Evolutionary conservation across 2,113 vertebrate genomes (phyloP), one percentile per base, ranked within the genome.

Genomic region (Drymodes brunneopygia): DNA sequence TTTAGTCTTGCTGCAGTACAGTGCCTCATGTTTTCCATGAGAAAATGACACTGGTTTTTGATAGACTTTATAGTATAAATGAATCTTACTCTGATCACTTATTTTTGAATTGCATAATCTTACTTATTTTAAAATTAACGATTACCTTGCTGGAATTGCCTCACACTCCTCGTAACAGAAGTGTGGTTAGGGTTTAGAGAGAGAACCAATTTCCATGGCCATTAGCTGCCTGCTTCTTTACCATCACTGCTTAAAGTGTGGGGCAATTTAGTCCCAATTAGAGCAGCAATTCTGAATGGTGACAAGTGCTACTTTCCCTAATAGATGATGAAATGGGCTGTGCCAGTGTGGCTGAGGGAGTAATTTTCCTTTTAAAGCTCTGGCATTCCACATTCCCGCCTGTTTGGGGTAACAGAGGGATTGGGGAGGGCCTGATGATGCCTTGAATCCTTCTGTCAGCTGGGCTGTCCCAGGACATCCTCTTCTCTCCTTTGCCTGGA

Each of bases 221-320:
- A 10, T 88, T 88, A 86, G 11, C 60, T 56, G 8, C 23, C 40
- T 65, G 6, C 71, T 28, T 65, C 67, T 90, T 85, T 38, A 72
- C 71, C 50, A 21, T 33, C 36, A 6, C 58, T 47, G 64, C 90
- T 83, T 57, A 9, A 65, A 81, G 78, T 8, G 35, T 36, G 64
- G 79, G 79, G 35, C 74, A 65, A 66, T 94, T 88, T 95, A 83
- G 38, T 83, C 33, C 64, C 71, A 90, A 83, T 93, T 88, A 94
- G 60, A 92, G 14, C 24, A 77, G 80, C 50, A 91, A 7, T 92
- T 92, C 80, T 88, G 75, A 83, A 15, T 42, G 35, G 85, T 25
- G 57, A 61, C 58, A 73, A 92, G 67, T 88, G 45, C 88, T 85
- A 1, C 75, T 94, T 90, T 77, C 74, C 54, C 72, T 77, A 57